Percentiles rank a stretch among this genome's conserved stretches.
phyloP scores from a whole-genome alignment of 64 coral and sea anemone genomes.

The Montipora sp. region DNA sequence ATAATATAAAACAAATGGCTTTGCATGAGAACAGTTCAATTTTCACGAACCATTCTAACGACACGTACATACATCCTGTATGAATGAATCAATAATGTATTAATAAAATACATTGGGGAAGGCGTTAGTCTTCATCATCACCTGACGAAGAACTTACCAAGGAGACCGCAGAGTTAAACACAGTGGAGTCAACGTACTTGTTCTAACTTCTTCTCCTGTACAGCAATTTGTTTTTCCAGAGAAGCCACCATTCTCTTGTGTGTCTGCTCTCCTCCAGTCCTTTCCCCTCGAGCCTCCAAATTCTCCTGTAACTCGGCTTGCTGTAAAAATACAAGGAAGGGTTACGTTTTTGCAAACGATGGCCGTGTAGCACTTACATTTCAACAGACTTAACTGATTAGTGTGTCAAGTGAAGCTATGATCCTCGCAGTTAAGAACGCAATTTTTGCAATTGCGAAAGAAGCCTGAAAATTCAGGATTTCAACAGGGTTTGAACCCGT shows the following conservation, averaged over 20 bases:
- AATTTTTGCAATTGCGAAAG: too few species aligned
- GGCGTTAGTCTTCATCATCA: neutral
- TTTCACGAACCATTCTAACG: too few species aligned
- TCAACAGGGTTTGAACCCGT: too few species aligned
- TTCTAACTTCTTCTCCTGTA: slow-evolving; percentile 94
- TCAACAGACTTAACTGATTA: too few species aligned
- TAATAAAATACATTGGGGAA: neutral
- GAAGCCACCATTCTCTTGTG: slow-evolving; percentile 96
- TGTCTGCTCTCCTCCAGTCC: slow-evolving; percentile 84
- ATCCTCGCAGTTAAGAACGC: too few species aligned
- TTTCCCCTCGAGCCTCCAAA: slow-evolving; percentile 80
- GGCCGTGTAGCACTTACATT: too few species aligned
- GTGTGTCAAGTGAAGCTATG: too few species aligned
- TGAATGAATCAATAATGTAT: neutral
- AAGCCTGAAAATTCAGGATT: too few species aligned
- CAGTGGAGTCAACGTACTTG: slow-evolving; percentile 27
- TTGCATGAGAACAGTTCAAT: too few species aligned
- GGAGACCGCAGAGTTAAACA: neutral
- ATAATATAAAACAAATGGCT: too few species aligned
- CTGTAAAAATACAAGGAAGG: slow-evolving; percentile 22
- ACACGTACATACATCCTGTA: too few species aligned
- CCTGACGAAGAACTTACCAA: neutral
- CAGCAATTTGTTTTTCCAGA: slow-evolving; percentile 94
- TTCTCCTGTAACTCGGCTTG: slow-evolving; percentile 97
- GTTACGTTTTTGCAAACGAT: too few species aligned